Percentiles rank a stretch among this genome's conserved stretches.
These are phyloP conservation scores for Campoletis sonorensis DNA, from an alignment of 1,140 invertebrate species.

Conservation along the genomic window DNA sequence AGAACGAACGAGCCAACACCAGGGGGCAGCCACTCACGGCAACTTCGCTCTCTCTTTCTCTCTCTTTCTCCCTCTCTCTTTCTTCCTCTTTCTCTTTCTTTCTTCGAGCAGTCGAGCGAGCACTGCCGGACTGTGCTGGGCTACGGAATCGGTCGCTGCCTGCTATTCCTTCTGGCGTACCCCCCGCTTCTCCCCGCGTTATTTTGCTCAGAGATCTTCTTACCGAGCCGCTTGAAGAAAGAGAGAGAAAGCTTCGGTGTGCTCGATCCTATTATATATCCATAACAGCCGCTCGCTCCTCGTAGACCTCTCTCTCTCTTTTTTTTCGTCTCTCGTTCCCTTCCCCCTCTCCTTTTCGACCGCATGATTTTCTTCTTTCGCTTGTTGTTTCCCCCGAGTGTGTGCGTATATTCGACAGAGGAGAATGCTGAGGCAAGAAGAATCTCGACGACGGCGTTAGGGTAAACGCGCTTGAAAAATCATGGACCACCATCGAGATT, in stretches of 20 bases:
- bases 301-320: conserved; percentile 36
- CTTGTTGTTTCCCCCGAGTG: conserved; percentile 1
- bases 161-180: background rate
- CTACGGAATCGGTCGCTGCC: conserved; percentile 11
- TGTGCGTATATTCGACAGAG: background rate
- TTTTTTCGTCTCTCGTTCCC: conserved; percentile 15
- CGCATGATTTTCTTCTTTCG: background rate
- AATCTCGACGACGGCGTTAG: background rate
- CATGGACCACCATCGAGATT: conserved; percentile 28
- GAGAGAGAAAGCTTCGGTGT: background rate
- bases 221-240: conserved; percentile 32
- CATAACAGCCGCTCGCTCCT: conserved; percentile 39
- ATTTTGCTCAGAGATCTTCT: background rate
- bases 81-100: background rate
- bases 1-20: conserved; percentile 28
- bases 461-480: background rate
- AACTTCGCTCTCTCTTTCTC: background rate
- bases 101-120: conserved; percentile 14
- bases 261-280: background rate
- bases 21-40: conserved; percentile 37
- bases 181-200: background rate
- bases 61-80: conserved; percentile 1
- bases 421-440: background rate
- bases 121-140: conserved; percentile 3
- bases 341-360: background rate